phyloP scores from a whole-genome alignment of 2,888 invertebrate species.

The Conomelus anceps region DNA sequence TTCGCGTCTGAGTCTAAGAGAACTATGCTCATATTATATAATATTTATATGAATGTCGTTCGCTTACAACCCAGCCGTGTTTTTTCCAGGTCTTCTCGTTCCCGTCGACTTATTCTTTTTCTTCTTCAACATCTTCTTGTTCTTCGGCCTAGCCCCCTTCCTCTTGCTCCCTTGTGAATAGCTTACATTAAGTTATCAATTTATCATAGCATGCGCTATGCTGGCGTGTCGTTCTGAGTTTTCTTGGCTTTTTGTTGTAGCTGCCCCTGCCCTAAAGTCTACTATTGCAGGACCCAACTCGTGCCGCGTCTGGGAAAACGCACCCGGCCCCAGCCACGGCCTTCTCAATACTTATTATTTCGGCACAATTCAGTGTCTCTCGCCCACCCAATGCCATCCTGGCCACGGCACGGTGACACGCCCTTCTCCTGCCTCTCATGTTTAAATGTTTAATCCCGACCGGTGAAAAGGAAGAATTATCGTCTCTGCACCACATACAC shows the following conservation, averaged over 20 bases:
- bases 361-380: background rate
- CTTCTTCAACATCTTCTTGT: background rate
- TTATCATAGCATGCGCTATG: background rate
- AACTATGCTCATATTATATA: background rate
- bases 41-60: background rate
- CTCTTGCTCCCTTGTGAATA: background rate
- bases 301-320: background rate
- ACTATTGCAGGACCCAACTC: background rate
- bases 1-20: too few species aligned
- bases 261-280: too few species aligned
- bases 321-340: background rate
- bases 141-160: background rate
- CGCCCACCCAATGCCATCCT: too few species aligned
- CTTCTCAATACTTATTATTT: background rate
- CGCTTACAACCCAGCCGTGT: background rate
- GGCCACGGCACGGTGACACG: background rate
- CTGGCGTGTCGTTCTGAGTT: background rate
- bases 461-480: background rate
- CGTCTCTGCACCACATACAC: background rate
- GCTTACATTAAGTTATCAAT: background rate
- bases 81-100: background rate
- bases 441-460: background rate
- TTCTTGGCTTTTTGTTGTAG: background rate
- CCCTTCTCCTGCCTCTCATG: background rate
- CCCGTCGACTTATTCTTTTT: background rate